Evolutionary conservation across 37 sponge, comb jelly and placozoan species (phyloP).

Genomic region (Haliclona indistincta): DNA sequence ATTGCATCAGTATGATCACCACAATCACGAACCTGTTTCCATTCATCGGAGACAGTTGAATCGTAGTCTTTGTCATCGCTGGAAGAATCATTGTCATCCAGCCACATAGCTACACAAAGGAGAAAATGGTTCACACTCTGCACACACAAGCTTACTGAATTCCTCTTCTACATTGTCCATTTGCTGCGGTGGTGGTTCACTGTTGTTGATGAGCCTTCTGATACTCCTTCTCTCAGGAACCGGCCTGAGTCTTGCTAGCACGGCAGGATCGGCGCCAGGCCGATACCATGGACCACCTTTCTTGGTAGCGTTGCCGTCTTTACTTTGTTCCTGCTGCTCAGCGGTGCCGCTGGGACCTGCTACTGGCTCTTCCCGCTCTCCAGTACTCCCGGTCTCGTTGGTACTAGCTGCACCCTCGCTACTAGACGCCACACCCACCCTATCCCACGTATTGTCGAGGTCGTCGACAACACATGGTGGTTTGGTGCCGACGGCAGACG

Average conservation of each 20-base stretch:
- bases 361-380: background rate
- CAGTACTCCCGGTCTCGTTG: background rate
- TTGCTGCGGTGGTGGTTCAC: background rate
- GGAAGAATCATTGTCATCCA: background rate
- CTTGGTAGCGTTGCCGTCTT: background rate
- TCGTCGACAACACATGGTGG: background rate
- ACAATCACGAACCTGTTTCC: background rate
- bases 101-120: background rate
- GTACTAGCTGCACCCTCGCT: background rate
- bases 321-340: background rate
- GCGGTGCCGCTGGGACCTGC: background rate
- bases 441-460: background rate
- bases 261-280: slow-evolving; percentile 4
- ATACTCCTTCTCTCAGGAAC: slow-evolving; percentile 60
- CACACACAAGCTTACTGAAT: background rate
- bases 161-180: slow-evolving; percentile 22
- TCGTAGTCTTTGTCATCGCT: background rate
- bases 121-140: background rate
- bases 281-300: background rate
- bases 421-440: background rate
- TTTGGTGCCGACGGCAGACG: background rate
- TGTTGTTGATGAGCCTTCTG: slow-evolving; percentile 26
- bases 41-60: background rate
- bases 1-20: background rate
- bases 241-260: slow-evolving; percentile 25